These are phyloP conservation scores for Nerophis ophidion DNA, from an alignment of 2,113 vertebrate species.

Conservation along the genomic window DNA sequence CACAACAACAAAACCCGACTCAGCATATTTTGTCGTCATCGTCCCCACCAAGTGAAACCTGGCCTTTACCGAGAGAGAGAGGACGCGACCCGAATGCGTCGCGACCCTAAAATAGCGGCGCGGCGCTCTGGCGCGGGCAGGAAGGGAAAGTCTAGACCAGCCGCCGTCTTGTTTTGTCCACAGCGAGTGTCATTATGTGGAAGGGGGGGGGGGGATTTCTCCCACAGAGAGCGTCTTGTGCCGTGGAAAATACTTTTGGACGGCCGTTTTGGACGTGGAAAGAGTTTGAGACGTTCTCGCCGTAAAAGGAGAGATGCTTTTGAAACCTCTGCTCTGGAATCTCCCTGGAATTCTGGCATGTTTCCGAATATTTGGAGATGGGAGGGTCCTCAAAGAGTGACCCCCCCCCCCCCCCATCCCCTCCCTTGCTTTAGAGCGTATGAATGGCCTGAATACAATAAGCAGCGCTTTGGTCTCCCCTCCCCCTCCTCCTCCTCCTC, in stretches of 20 bases:
- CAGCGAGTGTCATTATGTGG: slow-evolving; percentile 57
- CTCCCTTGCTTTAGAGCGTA: slow-evolving; percentile 78
- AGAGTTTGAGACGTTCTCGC: not conserved
- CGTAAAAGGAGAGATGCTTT: slow-evolving; percentile 22
- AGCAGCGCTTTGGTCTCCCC: slow-evolving; percentile 80
- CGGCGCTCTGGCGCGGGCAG: slow-evolving; percentile 34
- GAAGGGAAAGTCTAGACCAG: slow-evolving; percentile 56
- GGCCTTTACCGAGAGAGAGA: not conserved
- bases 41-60: slow-evolving; percentile 4
- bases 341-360: slow-evolving; percentile 70
- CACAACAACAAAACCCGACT: slow-evolving; percentile 29
- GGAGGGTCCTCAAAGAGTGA: slow-evolving; percentile 57
- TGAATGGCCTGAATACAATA: slow-evolving; percentile 91
- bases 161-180: slow-evolving; percentile 55
- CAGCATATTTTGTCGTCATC: slow-evolving; percentile 49
- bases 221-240: slow-evolving; percentile 52
- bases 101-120: slow-evolving; percentile 31
- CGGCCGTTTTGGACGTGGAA: slow-evolving; percentile 26
- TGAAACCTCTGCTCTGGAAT: slow-evolving; percentile 58
- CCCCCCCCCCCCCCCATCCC: slow-evolving; percentile 66
- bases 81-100: slow-evolving; percentile 13
- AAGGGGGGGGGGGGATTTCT: slow-evolving; percentile 50
- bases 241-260: slow-evolving; percentile 31
- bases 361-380: slow-evolving; percentile 67
- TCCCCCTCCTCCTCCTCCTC: too few relatives aligned